phyloP scores from a whole-genome alignment of 1,140 invertebrate species.

The Chymomyza costata region DNA sequence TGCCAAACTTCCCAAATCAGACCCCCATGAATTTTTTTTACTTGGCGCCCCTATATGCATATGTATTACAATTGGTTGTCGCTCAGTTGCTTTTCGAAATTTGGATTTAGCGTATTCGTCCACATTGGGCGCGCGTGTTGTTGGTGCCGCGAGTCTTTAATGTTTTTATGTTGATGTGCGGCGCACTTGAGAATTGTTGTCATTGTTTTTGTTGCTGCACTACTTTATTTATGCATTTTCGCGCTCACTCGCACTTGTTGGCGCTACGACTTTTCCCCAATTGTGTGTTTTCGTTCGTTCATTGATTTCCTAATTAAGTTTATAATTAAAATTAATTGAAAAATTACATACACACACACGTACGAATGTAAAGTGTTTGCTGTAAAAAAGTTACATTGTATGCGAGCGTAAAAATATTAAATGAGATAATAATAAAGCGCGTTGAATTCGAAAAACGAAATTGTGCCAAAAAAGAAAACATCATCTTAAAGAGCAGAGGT shows the following conservation, averaged over 20 bases:
- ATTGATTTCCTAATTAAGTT: slow-evolving; percentile 76
- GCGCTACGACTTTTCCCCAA: slow-evolving; percentile 53
- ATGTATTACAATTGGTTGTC: neutral
- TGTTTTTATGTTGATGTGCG: slow-evolving; percentile 49
- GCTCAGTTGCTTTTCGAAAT: neutral
- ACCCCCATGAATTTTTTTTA: too few relatives aligned
- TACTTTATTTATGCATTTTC: slow-evolving; percentile 30
- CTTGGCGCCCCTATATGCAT: too few relatives aligned
- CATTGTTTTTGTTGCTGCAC: slow-evolving; percentile 48
- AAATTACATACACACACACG: slow-evolving; percentile 57
- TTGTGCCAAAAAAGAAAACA: slow-evolving; percentile 52
- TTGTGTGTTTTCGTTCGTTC: slow-evolving; percentile 57
- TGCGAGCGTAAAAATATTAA: slow-evolving; percentile 37
- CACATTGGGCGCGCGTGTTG: slow-evolving; percentile 20
- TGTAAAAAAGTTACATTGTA: slow-evolving; percentile 31
- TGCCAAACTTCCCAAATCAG: neutral
- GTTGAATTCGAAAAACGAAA: slow-evolving; percentile 53
- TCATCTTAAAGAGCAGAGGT: slow-evolving; percentile 23
- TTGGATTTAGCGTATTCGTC: neutral
- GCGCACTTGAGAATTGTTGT: slow-evolving; percentile 55
- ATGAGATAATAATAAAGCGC: slow-evolving; percentile 40
- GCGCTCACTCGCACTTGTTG: slow-evolving; percentile 37
- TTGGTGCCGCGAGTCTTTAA: too few relatives aligned
- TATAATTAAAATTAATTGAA: slow-evolving; percentile 76
- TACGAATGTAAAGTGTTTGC: slow-evolving; percentile 48